phyloP scores from a whole-genome alignment of 2,797 vertebrate genomes.

The Tapera naevia region DNA sequence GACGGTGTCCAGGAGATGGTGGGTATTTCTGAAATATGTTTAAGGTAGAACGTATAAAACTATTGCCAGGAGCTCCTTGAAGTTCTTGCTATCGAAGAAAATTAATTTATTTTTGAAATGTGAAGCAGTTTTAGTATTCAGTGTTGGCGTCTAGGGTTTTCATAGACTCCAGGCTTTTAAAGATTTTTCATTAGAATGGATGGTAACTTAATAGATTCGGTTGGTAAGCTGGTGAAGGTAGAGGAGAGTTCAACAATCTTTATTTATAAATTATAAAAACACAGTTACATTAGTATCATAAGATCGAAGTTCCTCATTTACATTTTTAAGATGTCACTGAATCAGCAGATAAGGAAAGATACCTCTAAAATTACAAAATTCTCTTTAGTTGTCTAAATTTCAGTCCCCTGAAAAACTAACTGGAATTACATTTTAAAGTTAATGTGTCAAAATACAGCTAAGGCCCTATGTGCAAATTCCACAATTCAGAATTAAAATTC shows the following conservation, averaged over 20 bases:
- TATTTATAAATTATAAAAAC: not conserved
- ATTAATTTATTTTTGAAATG: not conserved
- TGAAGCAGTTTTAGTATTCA: not conserved
- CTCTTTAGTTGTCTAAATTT: not conserved
- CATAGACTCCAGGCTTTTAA: not conserved
- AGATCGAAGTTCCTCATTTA: not conserved
- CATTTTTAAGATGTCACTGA: not conserved
- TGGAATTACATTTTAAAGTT: not conserved
- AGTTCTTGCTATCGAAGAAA: not conserved
- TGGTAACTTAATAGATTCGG: not conserved
- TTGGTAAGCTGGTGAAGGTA: not conserved
- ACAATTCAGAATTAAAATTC: not conserved
- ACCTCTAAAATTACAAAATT: not conserved
- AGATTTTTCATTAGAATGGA: not conserved
- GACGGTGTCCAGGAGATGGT: not conserved
- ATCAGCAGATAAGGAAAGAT: not conserved
- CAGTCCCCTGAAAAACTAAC: not conserved
- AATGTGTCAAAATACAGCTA: not conserved
- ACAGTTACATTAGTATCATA: not conserved
- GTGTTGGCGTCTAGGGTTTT: not conserved
- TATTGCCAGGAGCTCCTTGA: not conserved
- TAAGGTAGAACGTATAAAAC: not conserved
- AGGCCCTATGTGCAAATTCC: not conserved
- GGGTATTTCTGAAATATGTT: not conserved
- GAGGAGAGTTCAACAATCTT: not conserved